Conservation (phyloP, 1,140 invertebrate species). For the Trichonephila inaurata region DNA sequence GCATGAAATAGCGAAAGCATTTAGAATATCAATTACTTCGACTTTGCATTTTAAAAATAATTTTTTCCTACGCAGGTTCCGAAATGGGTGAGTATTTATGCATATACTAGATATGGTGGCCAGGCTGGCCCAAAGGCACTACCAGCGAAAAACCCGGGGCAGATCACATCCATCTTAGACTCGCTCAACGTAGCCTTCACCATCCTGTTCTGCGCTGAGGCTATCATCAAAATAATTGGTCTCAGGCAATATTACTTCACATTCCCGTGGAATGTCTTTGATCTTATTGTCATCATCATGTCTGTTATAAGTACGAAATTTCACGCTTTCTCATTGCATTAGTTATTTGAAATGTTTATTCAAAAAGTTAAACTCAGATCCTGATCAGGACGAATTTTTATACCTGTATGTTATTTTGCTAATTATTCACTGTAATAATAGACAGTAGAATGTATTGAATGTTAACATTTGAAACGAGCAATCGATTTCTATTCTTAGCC, state of each 20-base stretch:
- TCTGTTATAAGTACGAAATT: constrained; percentile 82
- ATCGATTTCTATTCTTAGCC: too few species aligned
- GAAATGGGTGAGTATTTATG: constrained; percentile 99
- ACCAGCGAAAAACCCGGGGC: constrained; percentile 91
- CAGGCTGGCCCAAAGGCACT: constrained; percentile 98
- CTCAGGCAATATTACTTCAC: constrained; percentile 98
- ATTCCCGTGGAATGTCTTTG: constrained; percentile 99
- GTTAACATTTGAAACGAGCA: too few species aligned
- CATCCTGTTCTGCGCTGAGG: constrained; percentile 98
- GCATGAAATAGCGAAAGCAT: too few species aligned
- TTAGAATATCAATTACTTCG: too few species aligned
- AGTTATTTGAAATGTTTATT: neutral
- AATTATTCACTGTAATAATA: too few species aligned
- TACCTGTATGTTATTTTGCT: too few species aligned
- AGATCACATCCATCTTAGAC: constrained; percentile 91
- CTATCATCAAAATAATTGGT: constrained; percentile 97
- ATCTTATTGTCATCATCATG: constrained; percentile 98
- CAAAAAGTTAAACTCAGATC: too few species aligned
- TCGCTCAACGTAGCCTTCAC: constrained; percentile 98
- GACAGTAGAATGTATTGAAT: neutral
- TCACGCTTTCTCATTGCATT: neutral
- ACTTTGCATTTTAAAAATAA: too few species aligned
- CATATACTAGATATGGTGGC: constrained; percentile 99
- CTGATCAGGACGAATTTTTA: too few species aligned
- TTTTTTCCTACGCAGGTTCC: constrained; percentile 87